phyloP scores from a whole-genome alignment of 1,140 invertebrate species.

The Drosophila tristis region DNA sequence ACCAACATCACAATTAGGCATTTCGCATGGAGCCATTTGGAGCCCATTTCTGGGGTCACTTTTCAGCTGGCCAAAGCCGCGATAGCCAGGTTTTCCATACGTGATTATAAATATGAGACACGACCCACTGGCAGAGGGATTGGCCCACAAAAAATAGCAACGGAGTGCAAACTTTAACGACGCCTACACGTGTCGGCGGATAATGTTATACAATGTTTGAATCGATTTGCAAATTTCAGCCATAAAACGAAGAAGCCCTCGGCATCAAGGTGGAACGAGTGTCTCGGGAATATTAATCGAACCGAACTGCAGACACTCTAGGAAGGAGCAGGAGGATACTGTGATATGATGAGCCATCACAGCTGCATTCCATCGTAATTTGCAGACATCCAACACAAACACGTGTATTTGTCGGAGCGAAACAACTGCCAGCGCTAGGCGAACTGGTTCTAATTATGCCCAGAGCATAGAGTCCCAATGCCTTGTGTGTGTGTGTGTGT shows the following conservation, averaged over 20 bases:
- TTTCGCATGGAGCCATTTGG: constrained; percentile 30
- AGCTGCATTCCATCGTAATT: constrained; percentile 6
- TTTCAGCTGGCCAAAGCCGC: constrained; percentile 22
- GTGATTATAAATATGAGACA: constrained; percentile 61
- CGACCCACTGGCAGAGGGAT: constrained; percentile 7
- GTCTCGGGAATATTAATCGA: background rate
- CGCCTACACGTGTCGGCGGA: constrained; percentile 70
- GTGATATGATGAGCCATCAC: background rate
- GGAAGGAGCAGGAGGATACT: constrained; percentile 6
- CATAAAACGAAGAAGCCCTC: constrained; percentile 40
- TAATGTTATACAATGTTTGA: constrained; percentile 56
- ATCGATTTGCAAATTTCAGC: constrained; percentile 61
- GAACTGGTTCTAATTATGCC: constrained; percentile 79
- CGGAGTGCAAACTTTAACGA: constrained; percentile 14
- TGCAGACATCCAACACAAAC: constrained; percentile 1
- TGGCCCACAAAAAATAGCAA: constrained; percentile 26
- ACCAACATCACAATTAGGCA: constrained; percentile 55
- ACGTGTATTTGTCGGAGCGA: constrained; percentile 2
- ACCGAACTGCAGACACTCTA: constrained; percentile 11
- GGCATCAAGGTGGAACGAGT: constrained; percentile 17
- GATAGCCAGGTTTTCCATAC: constrained; percentile 25
- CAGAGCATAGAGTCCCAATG: constrained; percentile 16
- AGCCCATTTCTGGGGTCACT: constrained; percentile 42
- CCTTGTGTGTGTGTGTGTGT: no score
- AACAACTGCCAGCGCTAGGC: constrained; percentile 22